A percentile compares a stretch with the other conserved stretches of the same genome.
These are phyloP conservation scores for Tanypteryx hageni DNA, from an alignment of 2,888 invertebrate genomes.

Conservation along the genomic window DNA sequence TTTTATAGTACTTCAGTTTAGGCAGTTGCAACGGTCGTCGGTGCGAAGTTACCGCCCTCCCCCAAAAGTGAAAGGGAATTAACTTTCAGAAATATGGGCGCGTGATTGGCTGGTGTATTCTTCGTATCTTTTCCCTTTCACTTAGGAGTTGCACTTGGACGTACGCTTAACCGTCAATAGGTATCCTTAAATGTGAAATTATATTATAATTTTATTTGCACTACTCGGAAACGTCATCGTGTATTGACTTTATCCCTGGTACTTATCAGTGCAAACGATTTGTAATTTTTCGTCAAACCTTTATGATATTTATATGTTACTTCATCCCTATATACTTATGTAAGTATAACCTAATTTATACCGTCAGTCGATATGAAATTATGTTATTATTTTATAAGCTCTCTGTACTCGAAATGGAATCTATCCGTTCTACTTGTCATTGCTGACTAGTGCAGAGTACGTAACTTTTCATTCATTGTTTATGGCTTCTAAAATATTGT, in stretches of 20 bases:
- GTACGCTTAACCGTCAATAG: not conserved
- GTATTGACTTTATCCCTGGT: not conserved
- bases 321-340: too few relatives aligned
- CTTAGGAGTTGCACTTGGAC: not conserved
- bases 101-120: not conserved
- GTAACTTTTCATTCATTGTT: too few relatives aligned
- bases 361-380: too few relatives aligned
- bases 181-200: too few relatives aligned
- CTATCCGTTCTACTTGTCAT: too few relatives aligned
- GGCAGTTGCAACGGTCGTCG: not conserved
- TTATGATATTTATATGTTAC: too few relatives aligned
- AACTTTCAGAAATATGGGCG: not conserved
- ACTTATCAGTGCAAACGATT: not conserved
- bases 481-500: too few relatives aligned
- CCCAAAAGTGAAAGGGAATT: conserved; percentile 22
- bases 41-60: not conserved
- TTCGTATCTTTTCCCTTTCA: not conserved
- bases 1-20: not conserved
- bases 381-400: too few relatives aligned
- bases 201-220: not conserved
- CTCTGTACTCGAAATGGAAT: too few relatives aligned
- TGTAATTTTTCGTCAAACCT: not conserved
- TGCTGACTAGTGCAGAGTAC: too few relatives aligned
- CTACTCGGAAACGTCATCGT: not conserved
- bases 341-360: too few relatives aligned